Percentiles rank a stretch among this genome's conserved stretches.
Evolutionary conservation across 1,140 invertebrate genomes (phyloP).

Genomic region (Drosophila nikananu): DNA sequence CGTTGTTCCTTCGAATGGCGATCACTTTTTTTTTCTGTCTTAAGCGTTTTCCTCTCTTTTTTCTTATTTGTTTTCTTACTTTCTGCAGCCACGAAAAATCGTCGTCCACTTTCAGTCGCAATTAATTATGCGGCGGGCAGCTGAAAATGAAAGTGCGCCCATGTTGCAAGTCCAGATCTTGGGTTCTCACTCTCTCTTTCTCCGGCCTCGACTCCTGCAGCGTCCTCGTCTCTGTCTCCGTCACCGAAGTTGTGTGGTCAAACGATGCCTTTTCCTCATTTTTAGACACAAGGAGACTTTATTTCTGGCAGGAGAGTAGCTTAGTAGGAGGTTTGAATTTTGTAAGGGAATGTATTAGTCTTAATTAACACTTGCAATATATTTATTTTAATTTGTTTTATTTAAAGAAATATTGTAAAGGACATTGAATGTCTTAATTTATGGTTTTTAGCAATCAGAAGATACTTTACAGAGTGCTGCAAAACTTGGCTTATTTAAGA

Average conservation of each 20-base stretch:
- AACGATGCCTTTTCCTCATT: conserved; percentile 17
- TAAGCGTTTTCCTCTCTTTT: neutral
- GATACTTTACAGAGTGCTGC: neutral
- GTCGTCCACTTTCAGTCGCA: conserved; percentile 82
- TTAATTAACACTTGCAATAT: too few species aligned
- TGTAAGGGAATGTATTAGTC: neutral
- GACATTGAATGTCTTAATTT: neutral
- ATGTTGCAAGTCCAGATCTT: conserved; percentile 41
- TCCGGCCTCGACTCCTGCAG: conserved; percentile 4
- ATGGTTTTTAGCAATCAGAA: neutral
- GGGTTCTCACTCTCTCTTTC: conserved; percentile 48
- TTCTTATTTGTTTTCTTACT: conserved; percentile 48
- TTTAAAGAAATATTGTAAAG: neutral
- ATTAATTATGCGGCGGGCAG: conserved; percentile 77
- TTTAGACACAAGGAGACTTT: conserved; percentile 22
- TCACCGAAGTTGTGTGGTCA: conserved; percentile 26
- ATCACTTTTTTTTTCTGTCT: conserved; percentile 67
- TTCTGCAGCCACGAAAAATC: conserved; percentile 72
- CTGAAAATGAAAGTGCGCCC: conserved; percentile 79
- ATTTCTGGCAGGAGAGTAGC: neutral
- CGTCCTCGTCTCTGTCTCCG: neutral
- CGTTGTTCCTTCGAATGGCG: conserved; percentile 67
- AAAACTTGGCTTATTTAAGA: neutral
- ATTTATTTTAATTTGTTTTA: too few species aligned
- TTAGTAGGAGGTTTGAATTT: neutral